phyloP scores from a whole-genome alignment of 2,888 invertebrate species.

The Agrotis segetum region DNA sequence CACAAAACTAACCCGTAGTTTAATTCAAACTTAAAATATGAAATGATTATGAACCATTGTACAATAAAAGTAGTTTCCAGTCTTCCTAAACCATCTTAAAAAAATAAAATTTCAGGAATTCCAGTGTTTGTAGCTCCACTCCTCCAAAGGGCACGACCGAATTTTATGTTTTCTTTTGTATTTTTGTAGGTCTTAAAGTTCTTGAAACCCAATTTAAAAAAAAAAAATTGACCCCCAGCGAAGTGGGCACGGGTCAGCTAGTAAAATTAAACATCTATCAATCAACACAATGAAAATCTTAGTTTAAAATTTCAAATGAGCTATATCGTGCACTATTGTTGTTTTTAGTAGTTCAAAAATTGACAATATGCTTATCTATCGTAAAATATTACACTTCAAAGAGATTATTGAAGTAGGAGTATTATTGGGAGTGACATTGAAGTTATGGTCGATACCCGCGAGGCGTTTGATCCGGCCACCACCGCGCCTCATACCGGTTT shows the following conservation, averaged over 20 bases:
- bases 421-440: constrained; percentile 73
- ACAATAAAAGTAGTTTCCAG: not conserved
- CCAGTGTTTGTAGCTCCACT: too few species aligned
- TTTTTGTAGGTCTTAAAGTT: too few species aligned
- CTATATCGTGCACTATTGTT: not conserved
- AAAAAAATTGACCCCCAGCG: too few species aligned
- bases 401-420: constrained; percentile 13
- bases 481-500: constrained; percentile 85
- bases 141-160: too few species aligned
- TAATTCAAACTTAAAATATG: not conserved
- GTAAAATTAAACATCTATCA: constrained; percentile 2
- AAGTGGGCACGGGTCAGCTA: too few species aligned
- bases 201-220: too few species aligned
- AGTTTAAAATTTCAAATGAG: not conserved
- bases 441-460: constrained; percentile 80
- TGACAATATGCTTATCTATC: not conserved
- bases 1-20: not conserved
- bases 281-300: not conserved
- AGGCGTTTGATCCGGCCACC: constrained; percentile 81
- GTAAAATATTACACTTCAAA: constrained; percentile 1
- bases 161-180: too few species aligned
- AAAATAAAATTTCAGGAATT: too few species aligned
- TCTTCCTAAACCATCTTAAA: constrained; percentile 6
- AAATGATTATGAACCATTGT: not conserved
- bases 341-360: not conserved